Percentiles rank a stretch among this genome's conserved stretches.
phyloP scores from a whole-genome alignment of 2,888 invertebrate genomes.

The Suillia variegata region DNA sequence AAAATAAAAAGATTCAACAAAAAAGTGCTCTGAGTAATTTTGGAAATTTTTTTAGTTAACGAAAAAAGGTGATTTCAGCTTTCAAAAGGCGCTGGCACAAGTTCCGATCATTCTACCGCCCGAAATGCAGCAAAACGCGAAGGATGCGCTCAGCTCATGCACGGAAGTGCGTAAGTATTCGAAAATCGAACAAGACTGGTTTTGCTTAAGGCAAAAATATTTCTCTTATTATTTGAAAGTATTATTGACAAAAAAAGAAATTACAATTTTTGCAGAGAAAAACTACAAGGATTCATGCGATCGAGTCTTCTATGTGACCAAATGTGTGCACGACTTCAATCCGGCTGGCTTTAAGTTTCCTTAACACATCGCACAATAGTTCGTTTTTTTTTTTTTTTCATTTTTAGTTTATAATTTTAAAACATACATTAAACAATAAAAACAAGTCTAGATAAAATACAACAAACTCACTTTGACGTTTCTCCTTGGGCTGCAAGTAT shows the following conservation, averaged over 20 bases:
- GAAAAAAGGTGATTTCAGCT: slow-evolving; percentile 54
- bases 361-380: slow-evolving; percentile 29
- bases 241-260: no score
- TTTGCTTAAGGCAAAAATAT: no score
- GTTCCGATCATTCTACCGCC: slow-evolving; percentile 52
- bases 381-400: no score
- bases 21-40: no score
- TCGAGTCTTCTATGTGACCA: slow-evolving; percentile 47
- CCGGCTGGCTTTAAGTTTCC: slow-evolving; percentile 52
- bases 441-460: slow-evolving; percentile 1
- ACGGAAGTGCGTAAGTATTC: slow-evolving; percentile 51
- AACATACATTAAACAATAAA: slow-evolving; percentile 2
- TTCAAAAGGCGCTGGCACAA: slow-evolving; percentile 50
- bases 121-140: slow-evolving; percentile 46
- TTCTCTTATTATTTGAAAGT: no score
- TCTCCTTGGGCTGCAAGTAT: slow-evolving; percentile 47
- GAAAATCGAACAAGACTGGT: no score
- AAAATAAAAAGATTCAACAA: no score
- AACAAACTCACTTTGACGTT: slow-evolving; percentile 51
- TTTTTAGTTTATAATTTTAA: slow-evolving; percentile 16
- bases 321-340: slow-evolving; percentile 50
- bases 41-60: no score
- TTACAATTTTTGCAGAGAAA: no score
- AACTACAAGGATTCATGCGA: slow-evolving; percentile 47
- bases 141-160: slow-evolving; percentile 42